phyloP scores from a whole-genome alignment of 2,113 vertebrate genomes.

The Phyllopteryx taeniolatus region DNA sequence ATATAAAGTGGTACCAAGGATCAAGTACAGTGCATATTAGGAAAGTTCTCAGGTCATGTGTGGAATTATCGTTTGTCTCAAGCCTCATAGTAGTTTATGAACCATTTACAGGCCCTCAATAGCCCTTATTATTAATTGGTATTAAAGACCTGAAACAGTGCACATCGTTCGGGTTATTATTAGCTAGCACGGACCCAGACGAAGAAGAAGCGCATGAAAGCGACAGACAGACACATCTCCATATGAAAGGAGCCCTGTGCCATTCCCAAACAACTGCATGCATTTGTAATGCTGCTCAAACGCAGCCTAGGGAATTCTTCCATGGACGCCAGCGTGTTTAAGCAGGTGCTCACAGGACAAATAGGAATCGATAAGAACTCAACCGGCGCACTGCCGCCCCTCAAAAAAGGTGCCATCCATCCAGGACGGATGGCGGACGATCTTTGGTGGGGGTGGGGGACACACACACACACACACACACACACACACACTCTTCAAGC shows the following conservation, averaged over 20 bases:
- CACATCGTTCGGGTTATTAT: constrained; percentile 28
- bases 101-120: background rate
- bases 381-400: constrained; percentile 26
- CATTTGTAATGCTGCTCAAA: constrained; percentile 66
- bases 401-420: background rate
- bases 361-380: constrained; percentile 60
- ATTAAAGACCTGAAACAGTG: constrained; percentile 3
- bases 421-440: constrained; percentile 6
- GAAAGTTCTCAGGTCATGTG: background rate
- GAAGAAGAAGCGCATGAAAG: constrained; percentile 10
- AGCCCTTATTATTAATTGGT: background rate
- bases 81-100: background rate
- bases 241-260: constrained; percentile 67
- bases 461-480: no score
- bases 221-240: constrained; percentile 53
- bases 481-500: constrained; percentile 4
- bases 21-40: background rate
- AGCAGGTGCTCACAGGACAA: constrained; percentile 65
- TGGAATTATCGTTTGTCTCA: background rate
- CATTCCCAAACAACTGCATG: constrained; percentile 57
- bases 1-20: background rate
- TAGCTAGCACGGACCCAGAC: constrained; percentile 2
- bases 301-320: constrained; percentile 54
- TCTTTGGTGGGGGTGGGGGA: background rate
- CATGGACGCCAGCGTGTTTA: constrained; percentile 31